Conservation (phyloP, 2,113 vertebrate species). For the Thryonomys swinderianus region DNA sequence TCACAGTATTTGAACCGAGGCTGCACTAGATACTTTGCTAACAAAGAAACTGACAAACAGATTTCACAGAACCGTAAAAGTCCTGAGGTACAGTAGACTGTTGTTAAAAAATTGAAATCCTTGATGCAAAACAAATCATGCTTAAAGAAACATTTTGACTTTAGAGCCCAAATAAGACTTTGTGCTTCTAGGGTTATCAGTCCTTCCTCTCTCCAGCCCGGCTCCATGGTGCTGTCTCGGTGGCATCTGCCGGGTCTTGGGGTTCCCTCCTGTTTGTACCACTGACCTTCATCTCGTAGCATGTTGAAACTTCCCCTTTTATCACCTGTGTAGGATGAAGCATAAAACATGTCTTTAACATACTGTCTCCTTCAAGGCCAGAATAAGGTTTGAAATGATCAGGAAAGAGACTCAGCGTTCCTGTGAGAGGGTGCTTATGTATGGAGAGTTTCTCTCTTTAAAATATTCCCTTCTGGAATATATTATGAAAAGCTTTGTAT, state of each 20-base stretch:
- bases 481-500: conserved; percentile 39
- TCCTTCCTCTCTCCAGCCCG: background rate
- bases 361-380: background rate
- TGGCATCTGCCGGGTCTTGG: background rate
- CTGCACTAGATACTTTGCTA: conserved; percentile 97
- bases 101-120: conserved; percentile 45
- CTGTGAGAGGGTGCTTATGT: conserved; percentile 35
- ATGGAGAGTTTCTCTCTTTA: conserved; percentile 31
- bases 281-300: background rate
- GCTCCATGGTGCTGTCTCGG: background rate
- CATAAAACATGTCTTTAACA: conserved; percentile 19
- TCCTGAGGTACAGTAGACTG: conserved; percentile 91
- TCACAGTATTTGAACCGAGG: conserved; percentile 96
- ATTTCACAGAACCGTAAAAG: conserved; percentile 97
- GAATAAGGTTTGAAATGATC: conserved; percentile 12
- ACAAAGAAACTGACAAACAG: conserved; percentile 95
- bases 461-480: background rate
- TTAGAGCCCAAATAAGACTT: conserved; percentile 12
- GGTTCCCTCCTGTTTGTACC: background rate
- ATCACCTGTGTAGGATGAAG: background rate
- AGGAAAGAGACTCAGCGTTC: background rate
- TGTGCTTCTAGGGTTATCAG: background rate
- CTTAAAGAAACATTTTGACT: conserved; percentile 41
- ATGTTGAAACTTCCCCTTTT: background rate
- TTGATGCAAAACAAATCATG: background rate